These are phyloP conservation scores for Melanophora roralis DNA, from an alignment of 2,888 invertebrate species.

Conservation along the genomic window DNA sequence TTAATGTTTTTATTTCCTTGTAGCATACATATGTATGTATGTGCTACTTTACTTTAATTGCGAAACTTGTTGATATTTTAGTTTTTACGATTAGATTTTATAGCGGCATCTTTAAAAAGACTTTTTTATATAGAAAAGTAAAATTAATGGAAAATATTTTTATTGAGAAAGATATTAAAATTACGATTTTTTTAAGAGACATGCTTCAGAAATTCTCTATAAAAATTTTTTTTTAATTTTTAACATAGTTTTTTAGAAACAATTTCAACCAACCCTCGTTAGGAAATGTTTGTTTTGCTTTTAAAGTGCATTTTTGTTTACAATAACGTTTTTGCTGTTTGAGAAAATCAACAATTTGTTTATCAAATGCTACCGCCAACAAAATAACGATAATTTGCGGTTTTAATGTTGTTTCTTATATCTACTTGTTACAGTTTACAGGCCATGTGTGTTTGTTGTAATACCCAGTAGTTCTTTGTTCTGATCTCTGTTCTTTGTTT, in stretches of 20 bases:
- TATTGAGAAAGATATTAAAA: no score
- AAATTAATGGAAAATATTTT: no score
- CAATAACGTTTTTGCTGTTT: background rate
- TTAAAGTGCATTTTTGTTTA: no score
- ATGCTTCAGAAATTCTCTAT: no score
- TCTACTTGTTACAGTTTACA: background rate
- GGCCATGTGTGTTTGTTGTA: background rate
- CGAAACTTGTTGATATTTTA: background rate
- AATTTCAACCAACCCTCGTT: background rate
- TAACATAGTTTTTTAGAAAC: no score
- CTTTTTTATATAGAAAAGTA: no score
- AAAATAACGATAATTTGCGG: constrained; percentile 13
- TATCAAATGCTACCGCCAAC: constrained; percentile 36
- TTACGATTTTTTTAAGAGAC: no score
- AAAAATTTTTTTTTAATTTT: no score
- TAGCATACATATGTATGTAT: constrained; percentile 6
- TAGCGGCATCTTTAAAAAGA: no score
- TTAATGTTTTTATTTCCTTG: background rate
- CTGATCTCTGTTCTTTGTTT: no score
- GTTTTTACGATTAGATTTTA: no score
- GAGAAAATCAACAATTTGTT: constrained; percentile 7
- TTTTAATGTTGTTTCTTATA: background rate
- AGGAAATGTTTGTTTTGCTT: background rate
- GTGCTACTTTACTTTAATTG: background rate
- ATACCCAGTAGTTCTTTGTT: no score